Base-by-base conservation (phyloP, 2,888 invertebrate species). In the Lymantria dispar region DNA sequence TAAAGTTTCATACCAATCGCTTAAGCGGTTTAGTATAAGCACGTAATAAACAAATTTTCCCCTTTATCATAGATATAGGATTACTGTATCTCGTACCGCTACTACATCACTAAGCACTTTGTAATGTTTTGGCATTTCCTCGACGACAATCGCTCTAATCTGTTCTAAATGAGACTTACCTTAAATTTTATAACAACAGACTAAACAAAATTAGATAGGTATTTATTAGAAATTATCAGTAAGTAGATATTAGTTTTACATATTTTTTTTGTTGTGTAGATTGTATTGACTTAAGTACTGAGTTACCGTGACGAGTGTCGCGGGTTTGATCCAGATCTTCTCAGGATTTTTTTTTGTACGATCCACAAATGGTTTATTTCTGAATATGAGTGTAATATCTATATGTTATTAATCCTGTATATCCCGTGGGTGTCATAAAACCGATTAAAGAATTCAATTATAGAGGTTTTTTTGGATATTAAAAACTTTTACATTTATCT, bases 221-320 rank as follows among this genome's bases (percentile, higher is more conserved):
- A 61, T 50, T 63, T 60, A 64, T 3, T 47, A 50, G 59, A 54
- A 62, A 22, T 55, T 56, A 59, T 59, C 68, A 10, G 57, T 58
- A 64, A 38, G 22, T 22, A 22, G 2, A 5, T 22, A 22, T 3
- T 22, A 22, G 3, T 2, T 22, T n/a, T n/a, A n/a, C 22, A 22
- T 22, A 3, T 3, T 22, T 22, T 22, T 22, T 22, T 22, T 22
- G 22, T 22, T 3, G 22, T 22, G 22, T 22, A 22, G 22, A 5
- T 22, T 22, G 2, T 22, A 5, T 22, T 22, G 22, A 22, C 5
- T 22, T 22, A 22, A 22, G 2, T 22, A 22, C 22, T 22, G 22
- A 5, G 22, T 22, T 2, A 22, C 22, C 22, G 5, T 22, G 22
- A 22, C 3, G 22, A 22, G 22, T 22, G 22, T 22, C 22, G 22